These are phyloP conservation scores for Ceyx erithaca DNA, from an alignment of 2,797 vertebrate genomes.

Conservation along the genomic window DNA sequence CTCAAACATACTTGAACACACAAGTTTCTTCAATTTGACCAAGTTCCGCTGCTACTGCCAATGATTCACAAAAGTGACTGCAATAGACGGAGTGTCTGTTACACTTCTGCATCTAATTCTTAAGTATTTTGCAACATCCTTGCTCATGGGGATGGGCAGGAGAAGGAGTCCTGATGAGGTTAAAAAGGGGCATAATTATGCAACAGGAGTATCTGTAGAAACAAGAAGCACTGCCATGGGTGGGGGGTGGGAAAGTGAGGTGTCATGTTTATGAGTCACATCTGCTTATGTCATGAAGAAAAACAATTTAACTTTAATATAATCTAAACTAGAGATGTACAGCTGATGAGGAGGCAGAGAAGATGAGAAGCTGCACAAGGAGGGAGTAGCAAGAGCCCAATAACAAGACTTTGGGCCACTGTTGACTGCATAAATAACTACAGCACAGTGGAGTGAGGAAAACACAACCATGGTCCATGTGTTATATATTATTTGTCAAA, in stretches of 20 bases:
- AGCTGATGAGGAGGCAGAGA: neutral
- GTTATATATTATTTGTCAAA: neutral
- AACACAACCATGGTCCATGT: neutral
- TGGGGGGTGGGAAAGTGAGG: too few relatives aligned
- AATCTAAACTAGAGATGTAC: neutral
- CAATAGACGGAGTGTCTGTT: neutral
- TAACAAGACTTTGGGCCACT: neutral
- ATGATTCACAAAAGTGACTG: neutral
- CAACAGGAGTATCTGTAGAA: neutral
- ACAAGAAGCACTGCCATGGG: neutral
- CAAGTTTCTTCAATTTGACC: neutral
- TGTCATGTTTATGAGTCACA: neutral
- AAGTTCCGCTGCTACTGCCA: neutral
- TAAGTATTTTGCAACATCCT: neutral
- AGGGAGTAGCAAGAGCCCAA: neutral
- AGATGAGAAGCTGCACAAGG: neutral
- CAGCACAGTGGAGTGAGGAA: neutral
- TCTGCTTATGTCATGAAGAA: neutral
- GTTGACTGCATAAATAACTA: neutral
- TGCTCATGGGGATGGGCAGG: neutral
- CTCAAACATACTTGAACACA: neutral
- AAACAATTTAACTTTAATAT: neutral
- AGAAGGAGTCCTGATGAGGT: neutral
- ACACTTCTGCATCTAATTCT: neutral
- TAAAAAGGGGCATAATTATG: neutral